Evolutionary conservation across 1,140 invertebrate genomes (phyloP).

Genomic region (Temnothorax nylanderi): DNA sequence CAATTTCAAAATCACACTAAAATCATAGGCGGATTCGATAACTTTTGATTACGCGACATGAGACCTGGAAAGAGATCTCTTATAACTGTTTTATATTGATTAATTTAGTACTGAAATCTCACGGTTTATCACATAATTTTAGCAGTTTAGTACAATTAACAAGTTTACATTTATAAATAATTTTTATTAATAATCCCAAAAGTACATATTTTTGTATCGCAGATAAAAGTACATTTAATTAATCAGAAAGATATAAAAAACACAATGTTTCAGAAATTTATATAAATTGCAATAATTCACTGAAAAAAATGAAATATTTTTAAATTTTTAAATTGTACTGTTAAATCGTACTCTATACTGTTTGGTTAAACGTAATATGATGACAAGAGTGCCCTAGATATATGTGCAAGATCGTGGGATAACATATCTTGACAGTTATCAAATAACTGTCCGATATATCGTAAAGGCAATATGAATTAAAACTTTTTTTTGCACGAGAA

Average conservation of each 20-base stretch:
- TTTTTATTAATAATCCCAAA: neutral
- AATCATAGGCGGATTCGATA: neutral
- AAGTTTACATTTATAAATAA: neutral
- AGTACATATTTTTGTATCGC: neutral
- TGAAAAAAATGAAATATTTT: neutral
- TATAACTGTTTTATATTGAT: neutral
- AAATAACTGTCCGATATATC: constrained; percentile 20
- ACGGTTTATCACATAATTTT: neutral
- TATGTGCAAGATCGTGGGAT: neutral
- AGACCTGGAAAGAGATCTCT: neutral
- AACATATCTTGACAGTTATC: constrained; percentile 32
- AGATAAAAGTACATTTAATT: constrained; percentile 7
- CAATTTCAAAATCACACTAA: neutral
- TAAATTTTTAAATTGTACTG: neutral
- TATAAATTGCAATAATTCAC: neutral
- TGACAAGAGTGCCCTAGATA: neutral
- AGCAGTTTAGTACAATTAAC: no score
- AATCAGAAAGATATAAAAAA: neutral
- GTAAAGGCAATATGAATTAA: constrained; percentile 28
- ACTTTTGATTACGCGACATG: neutral
- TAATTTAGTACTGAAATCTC: neutral
- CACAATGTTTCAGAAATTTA: neutral
- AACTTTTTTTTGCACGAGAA: neutral
- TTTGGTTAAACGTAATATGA: neutral
- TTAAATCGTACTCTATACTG: neutral